Percentiles rank a stretch among this genome's conserved stretches.
These are phyloP conservation scores for Eupleurogrammus muticus DNA, from an alignment of 2,797 vertebrate genomes.

Conservation along the genomic window DNA sequence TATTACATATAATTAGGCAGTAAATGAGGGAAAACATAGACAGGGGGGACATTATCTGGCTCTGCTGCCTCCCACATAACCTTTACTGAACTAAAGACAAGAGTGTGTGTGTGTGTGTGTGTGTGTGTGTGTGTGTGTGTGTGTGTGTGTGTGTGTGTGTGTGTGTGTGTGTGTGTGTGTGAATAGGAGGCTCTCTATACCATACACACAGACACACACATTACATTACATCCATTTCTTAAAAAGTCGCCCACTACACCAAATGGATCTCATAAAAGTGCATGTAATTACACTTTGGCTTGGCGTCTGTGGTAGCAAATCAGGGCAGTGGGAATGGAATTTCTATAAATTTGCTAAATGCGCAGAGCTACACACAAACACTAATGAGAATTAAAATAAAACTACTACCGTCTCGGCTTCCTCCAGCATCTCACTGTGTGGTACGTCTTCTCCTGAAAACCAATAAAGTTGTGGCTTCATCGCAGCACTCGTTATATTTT, in stretches of 20 bases:
- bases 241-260: slow-evolving; percentile 48
- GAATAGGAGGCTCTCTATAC: slow-evolving; percentile 22
- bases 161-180: slow-evolving; percentile 22
- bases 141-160: slow-evolving; percentile 15
- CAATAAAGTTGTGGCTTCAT: slow-evolving; percentile 70
- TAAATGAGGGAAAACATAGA: slow-evolving; percentile 57
- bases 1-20: slow-evolving; percentile 59
- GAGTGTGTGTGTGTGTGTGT: slow-evolving; percentile 23
- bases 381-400: slow-evolving; percentile 17
- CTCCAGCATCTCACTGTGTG: slow-evolving; percentile 65
- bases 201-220: slow-evolving; percentile 19
- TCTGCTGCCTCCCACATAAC: slow-evolving; percentile 47
- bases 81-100: slow-evolving; percentile 45
- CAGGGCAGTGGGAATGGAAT: slow-evolving; percentile 56
- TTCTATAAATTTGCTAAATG: slow-evolving; percentile 55
- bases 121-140: slow-evolving; percentile 14
- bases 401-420: slow-evolving; percentile 25
- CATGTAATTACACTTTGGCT: slow-evolving; percentile 69
- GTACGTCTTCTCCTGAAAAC: slow-evolving; percentile 59
- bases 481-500: slow-evolving; percentile 65
- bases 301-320: slow-evolving; percentile 71
- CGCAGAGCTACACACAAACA: slow-evolving; percentile 28
- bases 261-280: slow-evolving; percentile 74
- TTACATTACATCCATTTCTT: slow-evolving; percentile 26
- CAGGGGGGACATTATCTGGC: slow-evolving; percentile 38